A percentile compares a stretch with the other conserved stretches of the same genome.
phyloP scores from a whole-genome alignment of 2,888 invertebrate species.

The Thymelicus acteon region DNA sequence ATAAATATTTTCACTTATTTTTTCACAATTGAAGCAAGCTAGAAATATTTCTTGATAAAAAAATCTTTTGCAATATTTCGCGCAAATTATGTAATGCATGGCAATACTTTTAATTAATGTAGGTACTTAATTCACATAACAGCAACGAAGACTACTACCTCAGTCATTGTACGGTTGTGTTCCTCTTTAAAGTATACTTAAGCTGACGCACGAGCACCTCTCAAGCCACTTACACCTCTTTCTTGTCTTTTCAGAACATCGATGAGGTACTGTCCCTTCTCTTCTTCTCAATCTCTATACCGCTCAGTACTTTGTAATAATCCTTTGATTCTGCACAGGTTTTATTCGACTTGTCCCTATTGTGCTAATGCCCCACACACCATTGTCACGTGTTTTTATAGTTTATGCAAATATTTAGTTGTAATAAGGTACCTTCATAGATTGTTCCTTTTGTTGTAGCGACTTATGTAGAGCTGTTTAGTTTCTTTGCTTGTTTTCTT shows the following conservation, averaged over 20 bases:
- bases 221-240: slow-evolving; percentile 76
- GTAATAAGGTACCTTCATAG: slow-evolving; percentile 18
- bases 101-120: slow-evolving; percentile 18
- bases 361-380: slow-evolving; percentile 33
- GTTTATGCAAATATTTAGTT: slow-evolving; percentile 21
- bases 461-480: background rate
- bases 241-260: slow-evolving; percentile 86
- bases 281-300: slow-evolving; percentile 62
- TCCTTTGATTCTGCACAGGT: slow-evolving; percentile 66
- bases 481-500: slow-evolving; percentile 27
- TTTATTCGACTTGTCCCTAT: slow-evolving; percentile 39
- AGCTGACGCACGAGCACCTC: slow-evolving; percentile 68
- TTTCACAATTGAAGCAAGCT: background rate
- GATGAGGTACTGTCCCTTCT: slow-evolving; percentile 84
- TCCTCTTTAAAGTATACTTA: slow-evolving; percentile 43
- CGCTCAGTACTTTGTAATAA: slow-evolving; percentile 65
- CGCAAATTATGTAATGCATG: slow-evolving; percentile 30
- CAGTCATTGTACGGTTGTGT: slow-evolving; percentile 11
- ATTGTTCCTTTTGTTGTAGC: slow-evolving; percentile 13
- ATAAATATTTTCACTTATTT: slow-evolving; percentile 11
- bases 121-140: slow-evolving; percentile 11
- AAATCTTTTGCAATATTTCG: background rate
- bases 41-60: background rate
- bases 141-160: slow-evolving; percentile 10
- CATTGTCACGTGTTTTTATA: slow-evolving; percentile 14